phyloP scores from a whole-genome alignment of 2,113 vertebrate species.

The Caranx ignobilis region DNA sequence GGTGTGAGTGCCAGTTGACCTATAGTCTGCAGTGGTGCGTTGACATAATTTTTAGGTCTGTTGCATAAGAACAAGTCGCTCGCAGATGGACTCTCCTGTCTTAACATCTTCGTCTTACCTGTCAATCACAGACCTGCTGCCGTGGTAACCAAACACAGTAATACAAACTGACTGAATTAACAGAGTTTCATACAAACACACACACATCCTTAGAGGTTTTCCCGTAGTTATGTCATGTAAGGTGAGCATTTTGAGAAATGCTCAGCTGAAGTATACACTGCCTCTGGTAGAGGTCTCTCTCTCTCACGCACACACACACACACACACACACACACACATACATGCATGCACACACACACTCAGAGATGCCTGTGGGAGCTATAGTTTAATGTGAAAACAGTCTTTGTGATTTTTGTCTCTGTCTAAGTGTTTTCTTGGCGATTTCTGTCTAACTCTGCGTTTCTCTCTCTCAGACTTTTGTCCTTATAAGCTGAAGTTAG shows the following conservation, averaged over 20 bases:
- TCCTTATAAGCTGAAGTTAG: constrained; percentile 74
- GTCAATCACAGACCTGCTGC: constrained; percentile 48
- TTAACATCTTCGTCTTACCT: constrained; percentile 54
- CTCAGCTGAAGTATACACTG: neutral
- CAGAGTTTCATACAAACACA: constrained; percentile 10
- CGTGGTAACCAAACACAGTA: constrained; percentile 51
- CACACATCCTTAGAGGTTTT: constrained; percentile 9
- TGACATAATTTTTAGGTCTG: constrained; percentile 38
- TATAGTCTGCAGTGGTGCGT: neutral
- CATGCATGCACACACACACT: constrained; percentile 3
- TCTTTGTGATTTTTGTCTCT: constrained; percentile 37
- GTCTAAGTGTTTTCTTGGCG: constrained; percentile 44
- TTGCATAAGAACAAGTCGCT: constrained; percentile 30
- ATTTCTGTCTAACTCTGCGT: constrained; percentile 26
- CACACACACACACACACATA: neutral
- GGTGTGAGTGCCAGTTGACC: neutral
- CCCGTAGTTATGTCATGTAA: constrained; percentile 36
- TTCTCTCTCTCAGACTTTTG: constrained; percentile 48
- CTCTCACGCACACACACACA: neutral
- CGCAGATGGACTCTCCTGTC: constrained; percentile 21
- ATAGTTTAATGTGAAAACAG: constrained; percentile 51
- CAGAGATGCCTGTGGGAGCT: constrained; percentile 3
- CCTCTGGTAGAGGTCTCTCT: neutral
- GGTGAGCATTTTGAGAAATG: constrained; percentile 17
- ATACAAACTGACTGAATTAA: constrained; percentile 13